Evolutionary conservation across 2,888 invertebrate genomes (phyloP).

Genomic region (Portevinia maculata): DNA sequence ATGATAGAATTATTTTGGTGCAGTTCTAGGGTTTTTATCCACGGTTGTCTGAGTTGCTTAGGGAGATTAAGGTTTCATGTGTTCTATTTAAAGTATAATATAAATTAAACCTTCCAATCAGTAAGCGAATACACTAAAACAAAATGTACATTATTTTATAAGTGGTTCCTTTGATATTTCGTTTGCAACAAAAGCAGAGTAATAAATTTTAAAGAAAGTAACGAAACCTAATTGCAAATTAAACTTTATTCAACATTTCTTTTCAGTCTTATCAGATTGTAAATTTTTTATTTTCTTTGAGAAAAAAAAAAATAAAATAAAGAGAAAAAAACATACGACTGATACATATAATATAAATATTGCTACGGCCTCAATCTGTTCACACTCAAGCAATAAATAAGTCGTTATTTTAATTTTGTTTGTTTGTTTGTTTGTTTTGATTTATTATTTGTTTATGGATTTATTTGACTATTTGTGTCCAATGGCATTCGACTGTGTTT

Average conservation of each 20-base stretch:
- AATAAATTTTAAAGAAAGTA: neutral
- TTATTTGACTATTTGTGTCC: neutral
- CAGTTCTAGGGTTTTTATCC: too few relatives aligned
- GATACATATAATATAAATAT: neutral
- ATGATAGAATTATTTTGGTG: too few relatives aligned
- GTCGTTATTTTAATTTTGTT: neutral
- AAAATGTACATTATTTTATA: neutral
- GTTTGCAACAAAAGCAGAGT: neutral
- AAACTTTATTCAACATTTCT: neutral
- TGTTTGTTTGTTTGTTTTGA: slow-evolving; percentile 8
- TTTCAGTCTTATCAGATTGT: neutral
- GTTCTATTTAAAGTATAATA: too few relatives aligned
- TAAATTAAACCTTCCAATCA: too few relatives aligned
- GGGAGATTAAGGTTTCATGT: too few relatives aligned
- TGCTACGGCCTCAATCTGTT: neutral
- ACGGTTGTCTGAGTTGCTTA: too few relatives aligned
- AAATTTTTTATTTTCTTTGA: neutral
- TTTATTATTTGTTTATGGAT: slow-evolving; percentile 1
- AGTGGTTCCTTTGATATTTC: neutral
- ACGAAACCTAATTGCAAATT: neutral
- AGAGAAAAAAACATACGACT: neutral
- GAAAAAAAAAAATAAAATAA: slow-evolving; percentile 3
- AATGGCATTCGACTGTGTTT: neutral
- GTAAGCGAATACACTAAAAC: slow-evolving; percentile 8
- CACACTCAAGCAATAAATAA: neutral